A percentile compares a stretch with the other conserved stretches of the same genome.
phyloP scores from a whole-genome alignment of 2,888 invertebrate genomes.

The Eristalinus sepulchralis region DNA sequence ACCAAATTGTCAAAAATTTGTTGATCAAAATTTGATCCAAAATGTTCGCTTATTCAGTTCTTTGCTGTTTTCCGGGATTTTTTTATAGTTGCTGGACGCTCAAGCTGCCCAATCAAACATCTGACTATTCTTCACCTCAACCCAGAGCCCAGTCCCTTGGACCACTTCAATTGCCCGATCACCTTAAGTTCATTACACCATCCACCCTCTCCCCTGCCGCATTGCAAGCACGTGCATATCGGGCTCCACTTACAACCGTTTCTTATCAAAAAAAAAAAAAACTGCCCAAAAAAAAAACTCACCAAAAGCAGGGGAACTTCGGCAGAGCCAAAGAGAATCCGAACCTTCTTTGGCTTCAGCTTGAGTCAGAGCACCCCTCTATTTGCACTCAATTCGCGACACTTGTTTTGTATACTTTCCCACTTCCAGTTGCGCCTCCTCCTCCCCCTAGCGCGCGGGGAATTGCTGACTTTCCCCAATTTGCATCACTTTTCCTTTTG shows the following conservation, averaged over 20 bases:
- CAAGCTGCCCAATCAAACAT: not conserved
- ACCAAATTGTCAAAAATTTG: not conserved
- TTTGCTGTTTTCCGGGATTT: no score
- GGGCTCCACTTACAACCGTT: not conserved
- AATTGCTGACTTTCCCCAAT: constrained; percentile 54
- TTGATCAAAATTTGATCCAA: not conserved
- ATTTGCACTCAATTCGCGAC: constrained; percentile 16
- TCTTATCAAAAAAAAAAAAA: constrained; percentile 14
- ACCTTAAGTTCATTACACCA: constrained; percentile 33
- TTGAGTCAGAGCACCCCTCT: not conserved
- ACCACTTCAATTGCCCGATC: constrained; percentile 19
- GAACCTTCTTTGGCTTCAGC: constrained; percentile 34
- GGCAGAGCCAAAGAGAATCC: constrained; percentile 12
- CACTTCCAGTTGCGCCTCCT: constrained; percentile 38
- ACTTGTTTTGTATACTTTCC: constrained; percentile 62
- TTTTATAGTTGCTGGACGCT: no score
- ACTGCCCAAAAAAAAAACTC: not conserved
- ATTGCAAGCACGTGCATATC: constrained; percentile 52
- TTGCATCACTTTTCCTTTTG: constrained; percentile 59
- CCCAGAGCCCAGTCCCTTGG: constrained; percentile 1
- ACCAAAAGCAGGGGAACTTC: constrained; percentile 8
- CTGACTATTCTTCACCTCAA: not conserved
- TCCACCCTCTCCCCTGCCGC: constrained; percentile 4
- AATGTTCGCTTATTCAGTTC: no score
- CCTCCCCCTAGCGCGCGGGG: not conserved